phyloP scores from a whole-genome alignment of 1,140 invertebrate genomes.

The Whitmania pigra region DNA sequence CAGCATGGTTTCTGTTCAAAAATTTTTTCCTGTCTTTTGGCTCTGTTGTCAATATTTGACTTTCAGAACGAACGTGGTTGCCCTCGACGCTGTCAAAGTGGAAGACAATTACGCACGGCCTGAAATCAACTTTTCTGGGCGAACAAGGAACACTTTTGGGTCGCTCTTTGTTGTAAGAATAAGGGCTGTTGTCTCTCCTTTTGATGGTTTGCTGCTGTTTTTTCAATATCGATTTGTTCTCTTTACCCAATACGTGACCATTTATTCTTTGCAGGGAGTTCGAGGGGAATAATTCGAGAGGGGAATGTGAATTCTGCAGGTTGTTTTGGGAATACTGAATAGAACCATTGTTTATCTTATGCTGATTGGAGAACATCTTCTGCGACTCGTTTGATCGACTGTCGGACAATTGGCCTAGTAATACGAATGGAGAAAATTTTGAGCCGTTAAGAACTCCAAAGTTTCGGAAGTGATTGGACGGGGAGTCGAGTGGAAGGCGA shows the following conservation, averaged over 20 bases:
- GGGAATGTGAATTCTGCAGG: too few relatives aligned
- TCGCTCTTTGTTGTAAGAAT: background rate
- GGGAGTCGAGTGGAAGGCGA: too few relatives aligned
- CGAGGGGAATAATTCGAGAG: too few relatives aligned
- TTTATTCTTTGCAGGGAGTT: too few relatives aligned
- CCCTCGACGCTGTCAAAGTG: slow-evolving; percentile 16
- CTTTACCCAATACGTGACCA: background rate
- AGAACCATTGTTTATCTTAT: too few relatives aligned
- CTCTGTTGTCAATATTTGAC: slow-evolving; percentile 12
- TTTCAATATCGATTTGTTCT: slow-evolving; percentile 18
- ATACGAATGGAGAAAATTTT: too few relatives aligned
- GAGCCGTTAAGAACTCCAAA: too few relatives aligned
- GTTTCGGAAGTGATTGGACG: too few relatives aligned
- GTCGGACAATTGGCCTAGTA: too few relatives aligned
- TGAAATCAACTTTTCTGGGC: slow-evolving; percentile 9
- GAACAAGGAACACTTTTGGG: slow-evolving; percentile 7
- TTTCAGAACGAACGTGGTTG: slow-evolving; percentile 8
- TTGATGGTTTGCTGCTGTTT: background rate
- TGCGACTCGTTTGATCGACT: too few relatives aligned
- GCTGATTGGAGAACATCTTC: too few relatives aligned
- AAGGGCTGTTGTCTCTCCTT: background rate
- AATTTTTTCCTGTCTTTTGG: slow-evolving; percentile 16
- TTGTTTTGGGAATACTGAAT: too few relatives aligned
- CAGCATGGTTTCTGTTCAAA: background rate
- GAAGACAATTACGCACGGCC: slow-evolving; percentile 8